Conservation (phyloP, 2,888 invertebrate species). For the Anoncus sp. region DNA sequence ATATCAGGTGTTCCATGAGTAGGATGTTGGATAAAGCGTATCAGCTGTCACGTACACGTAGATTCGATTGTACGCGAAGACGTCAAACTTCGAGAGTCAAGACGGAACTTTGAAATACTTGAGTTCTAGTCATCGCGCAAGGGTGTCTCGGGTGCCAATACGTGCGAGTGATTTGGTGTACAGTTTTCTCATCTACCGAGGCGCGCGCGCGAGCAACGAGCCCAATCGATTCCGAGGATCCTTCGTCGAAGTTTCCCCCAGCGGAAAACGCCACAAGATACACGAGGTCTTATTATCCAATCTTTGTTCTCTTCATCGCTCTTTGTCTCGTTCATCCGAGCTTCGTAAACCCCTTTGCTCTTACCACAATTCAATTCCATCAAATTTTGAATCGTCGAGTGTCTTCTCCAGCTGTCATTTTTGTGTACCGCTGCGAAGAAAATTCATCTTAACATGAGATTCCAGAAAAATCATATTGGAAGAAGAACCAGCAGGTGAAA, state of each 20-base stretch:
- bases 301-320: conserved; percentile 17
- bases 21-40: conserved; percentile 9
- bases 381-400: not conserved
- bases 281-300: conserved; percentile 26
- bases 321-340: not conserved
- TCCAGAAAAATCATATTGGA: not conserved
- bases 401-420: not conserved
- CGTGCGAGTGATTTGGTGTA: conserved; percentile 9
- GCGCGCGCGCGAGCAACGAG: not conserved
- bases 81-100: conserved; percentile 30
- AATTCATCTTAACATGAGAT: not conserved
- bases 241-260: conserved; percentile 43
- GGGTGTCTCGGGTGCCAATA: too few species aligned
- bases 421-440: not conserved
- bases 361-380: conserved; percentile 35
- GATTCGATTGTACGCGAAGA: conserved; percentile 15
- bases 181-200: conserved; percentile 1
- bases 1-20: not conserved
- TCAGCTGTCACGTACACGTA: conserved; percentile 37
- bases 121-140: too few species aligned
- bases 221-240: conserved; percentile 48
- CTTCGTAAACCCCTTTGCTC: conserved; percentile 7
- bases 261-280: conserved; percentile 18
- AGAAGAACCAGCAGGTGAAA: not conserved
- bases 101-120: conserved; percentile 34